Percentiles rank a stretch among this genome's conserved stretches.
phyloP scores from a whole-genome alignment of 2,888 invertebrate species.

The Melipona beecheii region DNA sequence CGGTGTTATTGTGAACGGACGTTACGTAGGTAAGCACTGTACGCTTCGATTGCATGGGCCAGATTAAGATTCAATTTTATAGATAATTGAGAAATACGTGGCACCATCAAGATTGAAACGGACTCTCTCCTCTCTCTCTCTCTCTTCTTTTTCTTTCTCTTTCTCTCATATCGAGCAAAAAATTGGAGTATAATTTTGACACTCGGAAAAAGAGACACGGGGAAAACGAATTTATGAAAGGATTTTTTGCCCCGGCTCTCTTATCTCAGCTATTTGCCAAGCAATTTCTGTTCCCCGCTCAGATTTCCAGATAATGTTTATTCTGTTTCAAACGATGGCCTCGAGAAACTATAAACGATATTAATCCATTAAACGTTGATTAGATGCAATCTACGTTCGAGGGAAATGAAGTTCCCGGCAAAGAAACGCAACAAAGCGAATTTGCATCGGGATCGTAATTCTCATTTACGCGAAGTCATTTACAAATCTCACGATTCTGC shows the following conservation, averaged over 20 bases:
- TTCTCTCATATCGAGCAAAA: neutral
- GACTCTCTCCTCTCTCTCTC: neutral
- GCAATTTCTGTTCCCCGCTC: conserved; percentile 20
- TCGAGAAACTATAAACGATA: neutral
- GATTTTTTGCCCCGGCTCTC: conserved; percentile 15
- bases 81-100: conserved; percentile 27
- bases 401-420: neutral
- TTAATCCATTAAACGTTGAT: conserved; percentile 20
- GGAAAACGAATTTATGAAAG: conserved; percentile 34
- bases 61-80: conserved; percentile 36
- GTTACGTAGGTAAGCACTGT: conserved; percentile 6
- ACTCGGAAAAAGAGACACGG: conserved; percentile 16
- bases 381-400: neutral
- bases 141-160: too few species aligned
- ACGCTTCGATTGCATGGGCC: neutral
- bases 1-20: neutral
- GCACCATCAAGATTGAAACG: conserved; percentile 16
- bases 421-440: neutral
- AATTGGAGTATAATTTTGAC: conserved; percentile 32
- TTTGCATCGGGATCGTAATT: neutral
- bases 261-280: conserved; percentile 32
- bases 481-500: neutral
- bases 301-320: conserved; percentile 12
- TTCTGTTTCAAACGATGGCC: neutral
- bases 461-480: neutral